Evolutionary conservation across 2,113 vertebrate genomes (phyloP).

Genomic region (Martes martes): DNA sequence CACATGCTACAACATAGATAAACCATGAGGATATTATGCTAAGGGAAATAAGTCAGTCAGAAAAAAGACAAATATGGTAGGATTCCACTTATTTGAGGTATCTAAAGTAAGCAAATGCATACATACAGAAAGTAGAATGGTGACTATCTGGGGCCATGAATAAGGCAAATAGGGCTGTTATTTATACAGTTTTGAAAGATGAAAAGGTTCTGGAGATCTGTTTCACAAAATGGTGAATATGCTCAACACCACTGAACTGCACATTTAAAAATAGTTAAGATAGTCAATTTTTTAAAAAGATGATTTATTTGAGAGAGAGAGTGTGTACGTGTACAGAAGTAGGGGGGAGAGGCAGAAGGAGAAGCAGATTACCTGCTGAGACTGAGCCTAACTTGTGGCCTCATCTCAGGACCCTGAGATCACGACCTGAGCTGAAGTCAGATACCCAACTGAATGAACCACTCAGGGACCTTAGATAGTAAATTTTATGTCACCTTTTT

Average conservation of each 20-base stretch:
- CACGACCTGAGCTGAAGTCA: not conserved
- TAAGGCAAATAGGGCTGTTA: not conserved
- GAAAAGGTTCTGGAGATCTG: not conserved
- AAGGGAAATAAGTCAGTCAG: not conserved
- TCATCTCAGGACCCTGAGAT: not conserved
- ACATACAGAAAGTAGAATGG: not conserved
- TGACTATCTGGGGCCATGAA: not conserved
- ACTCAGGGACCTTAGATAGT: not conserved
- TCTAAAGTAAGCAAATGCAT: not conserved
- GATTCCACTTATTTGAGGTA: not conserved
- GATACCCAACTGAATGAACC: not conserved
- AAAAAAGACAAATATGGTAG: not conserved
- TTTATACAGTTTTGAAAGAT: not conserved
- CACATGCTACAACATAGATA: not conserved
- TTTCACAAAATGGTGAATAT: not conserved
- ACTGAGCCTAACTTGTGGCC: not conserved
- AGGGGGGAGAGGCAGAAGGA: not conserved
- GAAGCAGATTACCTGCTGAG: not conserved
- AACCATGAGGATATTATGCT: not conserved
- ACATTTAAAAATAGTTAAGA: not conserved
- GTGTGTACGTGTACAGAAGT: not conserved
- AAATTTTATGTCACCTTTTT: not conserved
- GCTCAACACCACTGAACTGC: not conserved
- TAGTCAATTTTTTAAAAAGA: not conserved
- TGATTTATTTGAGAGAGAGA: not conserved